A percentile compares a stretch with the other conserved stretches of the same genome.
These are phyloP conservation scores for Dasysyrphus albostriatus DNA, from an alignment of 2,888 invertebrate genomes.

Conservation along the genomic window DNA sequence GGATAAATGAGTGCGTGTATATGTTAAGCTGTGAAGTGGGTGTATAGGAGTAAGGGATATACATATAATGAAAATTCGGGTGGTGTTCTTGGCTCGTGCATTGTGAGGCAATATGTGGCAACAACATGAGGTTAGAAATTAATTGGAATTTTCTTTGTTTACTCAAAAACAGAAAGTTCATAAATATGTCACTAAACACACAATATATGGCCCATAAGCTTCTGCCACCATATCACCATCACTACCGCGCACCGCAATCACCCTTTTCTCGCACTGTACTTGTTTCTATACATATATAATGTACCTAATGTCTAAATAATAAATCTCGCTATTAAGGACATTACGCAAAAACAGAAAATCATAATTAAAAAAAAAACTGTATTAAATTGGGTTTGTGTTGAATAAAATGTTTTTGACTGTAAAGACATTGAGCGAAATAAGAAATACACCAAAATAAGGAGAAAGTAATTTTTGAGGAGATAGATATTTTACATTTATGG, in stretches of 20 bases:
- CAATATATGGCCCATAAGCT: conserved; percentile 47
- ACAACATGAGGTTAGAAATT: conserved; percentile 63
- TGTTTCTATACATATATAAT: neutral
- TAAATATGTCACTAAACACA: conserved; percentile 69
- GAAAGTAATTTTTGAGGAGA: no score
- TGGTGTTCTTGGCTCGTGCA: conserved; percentile 30
- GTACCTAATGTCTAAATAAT: conserved; percentile 24
- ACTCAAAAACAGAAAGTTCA: conserved; percentile 61
- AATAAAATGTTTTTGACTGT: neutral
- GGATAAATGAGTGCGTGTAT: conserved; percentile 53
- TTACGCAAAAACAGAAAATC: neutral
- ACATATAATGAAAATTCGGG: neutral
- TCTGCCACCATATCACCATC: neutral
- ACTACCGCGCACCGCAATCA: neutral
- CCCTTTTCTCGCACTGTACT: neutral
- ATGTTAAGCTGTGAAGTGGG: conserved; percentile 4
- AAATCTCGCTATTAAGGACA: conserved; percentile 11
- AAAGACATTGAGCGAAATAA: conserved; percentile 3
- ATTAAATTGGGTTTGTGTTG: conserved; percentile 16
- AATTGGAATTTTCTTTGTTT: conserved; percentile 65
- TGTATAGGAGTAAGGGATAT: neutral
- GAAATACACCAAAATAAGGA: neutral
- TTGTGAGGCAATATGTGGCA: conserved; percentile 62
- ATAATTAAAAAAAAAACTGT: conserved; percentile 7
- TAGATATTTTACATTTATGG: no score